Conservation (phyloP, 2,113 vertebrate species). For the Bolborhynchus lineola region DNA sequence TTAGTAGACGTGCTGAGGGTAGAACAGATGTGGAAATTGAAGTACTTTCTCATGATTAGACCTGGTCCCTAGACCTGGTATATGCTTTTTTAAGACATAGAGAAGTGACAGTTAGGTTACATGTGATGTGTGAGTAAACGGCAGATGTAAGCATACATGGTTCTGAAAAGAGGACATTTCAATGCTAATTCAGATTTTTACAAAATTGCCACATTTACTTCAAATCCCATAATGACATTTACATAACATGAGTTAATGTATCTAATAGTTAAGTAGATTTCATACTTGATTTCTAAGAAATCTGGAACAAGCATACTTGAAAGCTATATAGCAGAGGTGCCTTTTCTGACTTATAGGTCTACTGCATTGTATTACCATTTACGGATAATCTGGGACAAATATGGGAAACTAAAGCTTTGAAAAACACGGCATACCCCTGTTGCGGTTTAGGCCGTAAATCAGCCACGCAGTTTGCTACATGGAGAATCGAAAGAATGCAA, state of each 20-base stretch:
- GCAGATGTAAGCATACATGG: neutral
- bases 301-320: neutral
- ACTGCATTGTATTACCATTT: neutral
- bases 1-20: neutral
- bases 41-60: neutral
- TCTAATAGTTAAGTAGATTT: neutral
- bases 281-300: neutral
- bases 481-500: too few species aligned
- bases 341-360: neutral
- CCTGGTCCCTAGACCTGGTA: neutral
- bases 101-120: neutral
- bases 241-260: neutral
- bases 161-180: neutral
- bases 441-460: too few species aligned
- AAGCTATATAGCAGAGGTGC: neutral
- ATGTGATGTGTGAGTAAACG: neutral
- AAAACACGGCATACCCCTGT: neutral
- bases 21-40: neutral
- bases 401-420: neutral
- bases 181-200: neutral
- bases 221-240: neutral
- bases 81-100: neutral
- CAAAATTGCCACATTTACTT: neutral
- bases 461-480: too few species aligned
- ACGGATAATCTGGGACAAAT: neutral